Base-by-base conservation (phyloP, 2,888 invertebrate genomes). In the Trachelus stipa region DNA sequence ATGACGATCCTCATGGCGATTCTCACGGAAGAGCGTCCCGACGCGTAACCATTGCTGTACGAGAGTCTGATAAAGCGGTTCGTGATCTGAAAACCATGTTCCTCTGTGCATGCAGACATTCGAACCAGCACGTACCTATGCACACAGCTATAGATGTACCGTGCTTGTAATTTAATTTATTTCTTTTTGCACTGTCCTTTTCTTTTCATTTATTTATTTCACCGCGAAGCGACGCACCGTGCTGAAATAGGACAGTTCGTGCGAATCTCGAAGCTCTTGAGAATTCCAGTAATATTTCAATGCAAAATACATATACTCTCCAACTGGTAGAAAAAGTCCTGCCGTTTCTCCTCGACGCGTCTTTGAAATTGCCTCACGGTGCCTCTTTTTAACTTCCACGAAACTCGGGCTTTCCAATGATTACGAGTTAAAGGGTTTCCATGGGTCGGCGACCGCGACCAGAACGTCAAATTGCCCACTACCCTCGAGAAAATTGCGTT, bases 401-500 rank as follows among this genome's bases (percentile, higher is more conserved):
- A 9, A 56, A 56, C 56, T 56, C 9, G 23, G 56, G 0, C 23
- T 23, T 56, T 56, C 56, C 23, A 1, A 56, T 56, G 56, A 56
- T 56, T 56, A 56, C 23, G 15, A 56, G 56, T 23, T 23, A 56
- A 56, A 23, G 56, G 23, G 23, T 56, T 56, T 56, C 23, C 56
- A 23, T 23, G 56, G 56, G 56, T 56, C 56, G 56, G 56, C 56
- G 56, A 56, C 56, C 71, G 34, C 71, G 34, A 71, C 71, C 71
- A 79, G 75, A 75, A 84, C 76, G 82, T 81, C 81, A 79, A 86
- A 84, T 81, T 83, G 83, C 82, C 71, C 35, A 77, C 75, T 78
- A 73, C 79, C 80, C 71, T 71, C 71, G 76, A 81, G 85, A 84
- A 83, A 84, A 86, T 86, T 85, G 80, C 83, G 83, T 83, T 82